Conservation (phyloP, 2,888 invertebrate species). For the Frankliniella intonsa region DNA sequence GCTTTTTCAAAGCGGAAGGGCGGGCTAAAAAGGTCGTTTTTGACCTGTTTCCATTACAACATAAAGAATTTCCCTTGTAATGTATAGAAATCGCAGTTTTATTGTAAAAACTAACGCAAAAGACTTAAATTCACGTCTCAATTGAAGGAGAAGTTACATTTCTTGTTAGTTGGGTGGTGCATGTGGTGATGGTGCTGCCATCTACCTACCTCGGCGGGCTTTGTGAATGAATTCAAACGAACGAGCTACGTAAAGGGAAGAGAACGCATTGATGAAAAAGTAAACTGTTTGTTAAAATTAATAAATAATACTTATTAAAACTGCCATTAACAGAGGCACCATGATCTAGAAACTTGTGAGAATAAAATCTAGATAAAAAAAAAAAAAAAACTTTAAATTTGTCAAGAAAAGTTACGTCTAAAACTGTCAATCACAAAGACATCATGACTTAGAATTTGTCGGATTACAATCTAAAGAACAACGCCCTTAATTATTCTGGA, state of each 20-base stretch:
- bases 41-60: too few relatives aligned
- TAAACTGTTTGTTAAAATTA: not conserved
- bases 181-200: not conserved
- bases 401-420: too few relatives aligned
- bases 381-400: too few relatives aligned
- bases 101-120: not conserved
- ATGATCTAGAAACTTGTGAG: too few relatives aligned
- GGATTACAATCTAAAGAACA: not conserved
- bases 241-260: not conserved
- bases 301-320: not conserved
- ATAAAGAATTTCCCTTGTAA: too few relatives aligned
- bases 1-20: too few relatives aligned
- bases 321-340: too few relatives aligned
- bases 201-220: not conserved
- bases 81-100: too few relatives aligned
- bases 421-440: too few relatives aligned
- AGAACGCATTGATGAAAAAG: not conserved
- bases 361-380: too few relatives aligned
- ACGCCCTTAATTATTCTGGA: not conserved
- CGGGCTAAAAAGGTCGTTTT: too few relatives aligned
- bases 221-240: not conserved
- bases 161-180: not conserved
- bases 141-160: not conserved
- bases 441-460: too few relatives aligned
- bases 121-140: not conserved